Conservation (phyloP, 2,888 invertebrate genomes). For the Taphrorychus bicolor region DNA sequence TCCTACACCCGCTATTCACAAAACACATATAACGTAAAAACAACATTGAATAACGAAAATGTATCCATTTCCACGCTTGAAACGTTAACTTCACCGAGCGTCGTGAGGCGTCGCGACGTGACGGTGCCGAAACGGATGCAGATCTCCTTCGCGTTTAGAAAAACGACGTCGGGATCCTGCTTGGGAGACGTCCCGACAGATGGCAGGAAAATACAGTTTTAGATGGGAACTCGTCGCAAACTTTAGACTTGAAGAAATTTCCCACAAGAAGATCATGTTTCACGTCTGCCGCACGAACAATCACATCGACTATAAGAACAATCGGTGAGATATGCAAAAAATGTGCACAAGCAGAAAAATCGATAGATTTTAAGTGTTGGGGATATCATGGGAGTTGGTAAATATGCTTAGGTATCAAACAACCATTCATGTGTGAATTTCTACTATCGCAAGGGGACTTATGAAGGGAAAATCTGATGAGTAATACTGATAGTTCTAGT, state of each 20-base stretch:
- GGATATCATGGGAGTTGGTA: neutral
- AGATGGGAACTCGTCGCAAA: neutral
- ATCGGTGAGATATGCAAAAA: neutral
- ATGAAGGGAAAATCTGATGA: too few species aligned
- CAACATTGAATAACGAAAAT: too few species aligned
- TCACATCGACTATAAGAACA: neutral
- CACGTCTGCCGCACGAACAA: neutral
- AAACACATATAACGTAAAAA: too few species aligned
- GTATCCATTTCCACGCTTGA: neutral
- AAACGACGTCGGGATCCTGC: neutral
- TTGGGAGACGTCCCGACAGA: neutral
- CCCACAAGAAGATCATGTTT: neutral
- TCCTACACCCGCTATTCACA: too few species aligned
- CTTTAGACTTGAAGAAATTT: neutral
- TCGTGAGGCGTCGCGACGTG: conserved; percentile 12
- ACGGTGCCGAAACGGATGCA: neutral
- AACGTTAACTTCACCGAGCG: conserved; percentile 1
- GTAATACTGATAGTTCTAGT: too few species aligned
- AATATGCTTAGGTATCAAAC: neutral
- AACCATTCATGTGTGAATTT: neutral
- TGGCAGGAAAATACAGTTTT: neutral
- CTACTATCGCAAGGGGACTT: too few species aligned
- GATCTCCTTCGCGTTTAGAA: neutral
- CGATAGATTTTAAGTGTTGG: neutral
- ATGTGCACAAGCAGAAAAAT: neutral